Conservation (phyloP, 2,113 vertebrate species). For the Lasiurus cinereus region DNA sequence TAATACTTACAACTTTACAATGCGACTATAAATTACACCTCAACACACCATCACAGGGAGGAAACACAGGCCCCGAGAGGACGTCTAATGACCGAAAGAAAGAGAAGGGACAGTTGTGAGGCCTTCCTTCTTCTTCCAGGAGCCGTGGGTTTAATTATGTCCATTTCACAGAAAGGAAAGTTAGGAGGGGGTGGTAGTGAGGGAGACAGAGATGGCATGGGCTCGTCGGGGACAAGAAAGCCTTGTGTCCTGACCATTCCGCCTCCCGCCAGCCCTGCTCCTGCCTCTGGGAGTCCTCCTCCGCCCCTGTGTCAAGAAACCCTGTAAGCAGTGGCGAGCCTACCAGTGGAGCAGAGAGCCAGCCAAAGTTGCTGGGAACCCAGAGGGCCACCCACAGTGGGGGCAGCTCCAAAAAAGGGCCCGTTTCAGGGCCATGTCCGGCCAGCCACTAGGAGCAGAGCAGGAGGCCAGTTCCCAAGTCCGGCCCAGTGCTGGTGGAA, state of each 20-base stretch:
- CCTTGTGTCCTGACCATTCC: rapidly evolving
- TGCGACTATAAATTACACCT: neutral
- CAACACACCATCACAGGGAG: neutral
- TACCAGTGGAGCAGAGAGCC: neutral
- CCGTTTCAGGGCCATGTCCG: rapidly evolving
- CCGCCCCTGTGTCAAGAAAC: no score
- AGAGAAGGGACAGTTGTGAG: neutral
- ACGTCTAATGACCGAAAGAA: neutral
- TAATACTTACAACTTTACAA: rapidly evolving
- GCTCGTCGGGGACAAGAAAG: neutral
- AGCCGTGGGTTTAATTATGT: rapidly evolving
- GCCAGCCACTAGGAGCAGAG: neutral
- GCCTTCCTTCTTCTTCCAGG: neutral
- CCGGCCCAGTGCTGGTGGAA: neutral
- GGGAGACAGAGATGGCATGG: rapidly evolving
- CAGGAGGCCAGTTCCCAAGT: rapidly evolving
- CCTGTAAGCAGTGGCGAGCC: neutral
- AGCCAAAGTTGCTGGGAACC: rapidly evolving
- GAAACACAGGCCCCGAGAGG: no score
- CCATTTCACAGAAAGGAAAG: neutral
- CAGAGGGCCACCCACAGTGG: rapidly evolving
- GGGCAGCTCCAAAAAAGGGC: neutral
- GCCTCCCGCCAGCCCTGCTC: neutral
- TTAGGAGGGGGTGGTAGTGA: rapidly evolving
- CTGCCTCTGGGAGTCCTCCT: neutral